Evolutionary conservation across 2,888 invertebrate genomes (phyloP).

Genomic region (Bursaphelenchus okinawaensis): DNA sequence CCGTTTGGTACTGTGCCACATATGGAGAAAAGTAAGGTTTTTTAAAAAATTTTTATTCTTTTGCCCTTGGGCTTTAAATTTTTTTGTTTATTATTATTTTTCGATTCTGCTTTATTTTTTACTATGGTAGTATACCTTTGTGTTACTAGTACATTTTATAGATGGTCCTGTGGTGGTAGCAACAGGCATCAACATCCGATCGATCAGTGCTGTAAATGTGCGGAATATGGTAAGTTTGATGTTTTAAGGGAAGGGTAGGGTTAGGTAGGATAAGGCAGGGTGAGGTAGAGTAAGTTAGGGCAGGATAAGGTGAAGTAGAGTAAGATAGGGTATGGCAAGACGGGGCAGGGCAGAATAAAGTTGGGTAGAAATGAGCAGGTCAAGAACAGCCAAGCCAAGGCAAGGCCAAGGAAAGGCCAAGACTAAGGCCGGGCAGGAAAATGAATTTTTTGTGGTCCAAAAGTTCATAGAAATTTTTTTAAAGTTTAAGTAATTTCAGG

Average conservation of each 20-base stretch:
- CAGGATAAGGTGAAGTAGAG: no score
- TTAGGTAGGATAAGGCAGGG: no score
- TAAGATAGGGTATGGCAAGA: no score
- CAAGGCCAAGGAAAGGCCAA: no score
- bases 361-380: no score
- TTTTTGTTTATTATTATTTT: background rate
- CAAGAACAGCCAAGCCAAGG: background rate
- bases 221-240: conserved; percentile 45
- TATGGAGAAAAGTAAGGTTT: conserved; percentile 40
- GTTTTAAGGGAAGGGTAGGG: no score
- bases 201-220: conserved; percentile 53
- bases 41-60: conserved; percentile 1
- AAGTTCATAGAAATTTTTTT: background rate
- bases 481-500: conserved; percentile 29
- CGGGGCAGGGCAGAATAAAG: no score
- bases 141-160: conserved; percentile 16
- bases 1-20: conserved; percentile 47
- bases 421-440: no score
- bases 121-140: no score
- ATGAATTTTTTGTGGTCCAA: background rate
- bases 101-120: background rate
- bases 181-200: conserved; percentile 47
- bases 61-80: background rate
- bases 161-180: conserved; percentile 49
- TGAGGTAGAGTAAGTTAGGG: no score